These are phyloP conservation scores for Nephotettix cincticeps DNA, from an alignment of 1,140 invertebrate genomes.

Conservation along the genomic window DNA sequence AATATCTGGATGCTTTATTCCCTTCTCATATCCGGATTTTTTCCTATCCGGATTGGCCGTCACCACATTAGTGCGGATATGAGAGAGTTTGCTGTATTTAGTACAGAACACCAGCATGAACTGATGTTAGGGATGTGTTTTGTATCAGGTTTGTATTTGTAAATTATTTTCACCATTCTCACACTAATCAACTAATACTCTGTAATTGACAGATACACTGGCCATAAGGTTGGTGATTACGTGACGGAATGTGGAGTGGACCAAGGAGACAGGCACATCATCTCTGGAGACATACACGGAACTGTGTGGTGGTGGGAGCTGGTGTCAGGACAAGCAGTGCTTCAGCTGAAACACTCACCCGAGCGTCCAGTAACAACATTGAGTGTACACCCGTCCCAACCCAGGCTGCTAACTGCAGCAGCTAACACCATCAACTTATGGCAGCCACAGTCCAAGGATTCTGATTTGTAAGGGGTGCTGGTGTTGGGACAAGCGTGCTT, in stretches of 20 bases:
- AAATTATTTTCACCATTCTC: no score
- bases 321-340: constrained; percentile 64
- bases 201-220: constrained; percentile 68
- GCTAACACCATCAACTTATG: constrained; percentile 66
- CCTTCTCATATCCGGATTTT: no score
- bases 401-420: constrained; percentile 64
- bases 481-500: constrained; percentile 64
- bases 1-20: no score
- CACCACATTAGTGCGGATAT: no score
- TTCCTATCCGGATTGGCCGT: no score
- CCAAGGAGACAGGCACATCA: constrained; percentile 74
- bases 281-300: constrained; percentile 87
- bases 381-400: constrained; percentile 68
- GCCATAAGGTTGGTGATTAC: constrained; percentile 77
- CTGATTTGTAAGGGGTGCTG: constrained; percentile 86
- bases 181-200: no score
- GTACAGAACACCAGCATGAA: no score
- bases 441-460: no score
- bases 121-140: constrained; percentile 34
- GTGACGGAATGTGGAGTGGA: constrained; percentile 84
- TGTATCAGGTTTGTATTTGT: constrained; percentile 20
- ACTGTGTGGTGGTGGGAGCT: constrained; percentile 87
- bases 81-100: no score
- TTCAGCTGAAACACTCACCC: constrained; percentile 49
- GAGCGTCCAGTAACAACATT: constrained; percentile 63